Evolutionary conservation across 2,888 invertebrate species (phyloP).

Genomic region (Plebejus melissa): DNA sequence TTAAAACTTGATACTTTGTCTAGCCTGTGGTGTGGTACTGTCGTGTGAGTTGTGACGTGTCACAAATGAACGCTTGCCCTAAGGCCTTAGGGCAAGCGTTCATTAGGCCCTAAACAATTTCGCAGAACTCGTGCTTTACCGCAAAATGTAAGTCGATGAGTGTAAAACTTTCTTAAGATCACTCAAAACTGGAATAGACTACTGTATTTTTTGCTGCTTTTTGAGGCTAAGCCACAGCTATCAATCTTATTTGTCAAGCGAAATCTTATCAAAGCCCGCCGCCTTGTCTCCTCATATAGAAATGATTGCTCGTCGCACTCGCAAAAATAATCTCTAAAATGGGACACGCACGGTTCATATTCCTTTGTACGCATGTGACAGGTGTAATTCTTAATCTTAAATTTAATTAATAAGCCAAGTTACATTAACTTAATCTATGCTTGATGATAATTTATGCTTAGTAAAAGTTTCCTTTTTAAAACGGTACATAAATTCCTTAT

Average conservation of each 20-base stretch:
- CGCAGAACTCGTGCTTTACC: too few relatives aligned
- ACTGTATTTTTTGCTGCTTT: neutral
- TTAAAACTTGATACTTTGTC: too few relatives aligned
- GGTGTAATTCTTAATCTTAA: constrained; percentile 30
- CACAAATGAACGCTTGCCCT: too few relatives aligned
- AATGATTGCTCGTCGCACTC: neutral
- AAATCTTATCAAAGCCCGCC: neutral
- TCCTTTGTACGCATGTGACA: constrained; percentile 32
- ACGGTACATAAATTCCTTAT: neutral
- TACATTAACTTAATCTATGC: constrained; percentile 12
- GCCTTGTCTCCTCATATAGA: neutral
- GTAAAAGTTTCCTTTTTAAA: neutral
- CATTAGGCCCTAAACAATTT: too few relatives aligned
- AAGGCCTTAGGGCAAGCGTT: too few relatives aligned
- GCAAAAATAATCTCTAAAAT: neutral
- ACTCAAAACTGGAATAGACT: neutral
- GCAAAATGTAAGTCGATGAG: too few relatives aligned
- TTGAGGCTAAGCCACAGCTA: neutral
- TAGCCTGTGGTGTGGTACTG: too few relatives aligned
- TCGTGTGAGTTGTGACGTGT: too few relatives aligned
- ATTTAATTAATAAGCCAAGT: constrained; percentile 17
- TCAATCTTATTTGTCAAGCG: neutral
- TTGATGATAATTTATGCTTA: constrained; percentile 1
- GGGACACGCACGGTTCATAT: neutral
- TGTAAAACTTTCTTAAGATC: too few relatives aligned